Conservation (phyloP, 2,113 vertebrate species). For the Rhinichthys klamathensis region DNA sequence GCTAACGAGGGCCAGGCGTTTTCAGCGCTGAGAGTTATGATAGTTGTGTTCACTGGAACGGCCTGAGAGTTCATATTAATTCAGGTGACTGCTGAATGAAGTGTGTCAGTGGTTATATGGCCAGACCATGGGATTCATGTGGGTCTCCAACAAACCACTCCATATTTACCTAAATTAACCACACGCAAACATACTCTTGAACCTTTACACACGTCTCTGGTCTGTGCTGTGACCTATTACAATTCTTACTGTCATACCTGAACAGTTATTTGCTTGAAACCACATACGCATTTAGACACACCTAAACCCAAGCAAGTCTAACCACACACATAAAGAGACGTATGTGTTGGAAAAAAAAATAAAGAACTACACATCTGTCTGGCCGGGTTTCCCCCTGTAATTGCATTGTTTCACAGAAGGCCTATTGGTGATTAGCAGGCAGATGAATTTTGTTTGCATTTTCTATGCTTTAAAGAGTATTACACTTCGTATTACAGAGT, state of each 20-base stretch:
- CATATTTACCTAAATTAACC: slow-evolving; percentile 36
- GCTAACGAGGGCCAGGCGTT: neutral
- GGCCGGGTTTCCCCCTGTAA: neutral
- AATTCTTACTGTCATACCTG: slow-evolving; percentile 14
- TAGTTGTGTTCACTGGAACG: neutral
- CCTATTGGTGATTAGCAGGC: neutral
- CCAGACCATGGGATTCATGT: slow-evolving; percentile 32
- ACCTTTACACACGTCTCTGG: neutral
- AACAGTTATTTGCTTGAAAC: slow-evolving; percentile 38
- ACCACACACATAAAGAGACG: slow-evolving; percentile 1
- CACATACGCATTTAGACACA: neutral
- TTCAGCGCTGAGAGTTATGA: neutral
- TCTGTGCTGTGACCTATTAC: slow-evolving; percentile 9
- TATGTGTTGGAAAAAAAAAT: slow-evolving; percentile 23
- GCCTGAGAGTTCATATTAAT: neutral
- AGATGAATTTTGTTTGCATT: neutral
- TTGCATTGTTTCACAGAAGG: neutral
- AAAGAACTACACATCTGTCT: neutral
- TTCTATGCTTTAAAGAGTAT: neutral
- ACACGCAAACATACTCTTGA: slow-evolving; percentile 9
- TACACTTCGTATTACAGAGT: neutral
- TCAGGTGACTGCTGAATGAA: neutral
- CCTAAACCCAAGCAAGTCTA: neutral
- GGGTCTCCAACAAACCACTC: slow-evolving; percentile 34
- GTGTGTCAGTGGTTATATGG: slow-evolving; percentile 37